A percentile compares a stretch with the other conserved stretches of the same genome.
phyloP scores from a whole-genome alignment of 2,113 vertebrate species.

The Gulo gulo region DNA sequence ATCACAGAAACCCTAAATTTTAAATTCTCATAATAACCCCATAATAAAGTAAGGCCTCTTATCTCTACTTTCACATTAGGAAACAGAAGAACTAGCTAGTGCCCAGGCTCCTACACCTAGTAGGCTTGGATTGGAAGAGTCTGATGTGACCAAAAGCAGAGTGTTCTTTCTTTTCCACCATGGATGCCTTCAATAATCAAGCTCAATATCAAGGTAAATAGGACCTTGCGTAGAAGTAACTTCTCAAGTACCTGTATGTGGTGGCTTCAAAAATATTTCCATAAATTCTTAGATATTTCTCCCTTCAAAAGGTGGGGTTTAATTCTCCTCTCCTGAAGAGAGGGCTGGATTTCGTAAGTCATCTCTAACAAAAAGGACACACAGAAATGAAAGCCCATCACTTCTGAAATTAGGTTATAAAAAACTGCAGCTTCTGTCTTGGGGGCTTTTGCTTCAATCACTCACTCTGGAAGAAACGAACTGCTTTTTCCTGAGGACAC shows the following conservation, averaged over 20 bases:
- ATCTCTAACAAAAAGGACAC: not conserved
- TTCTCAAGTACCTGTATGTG: not conserved
- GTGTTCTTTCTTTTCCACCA: not conserved
- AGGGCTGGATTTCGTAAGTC: not conserved
- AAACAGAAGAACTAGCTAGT: not conserved
- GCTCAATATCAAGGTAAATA: not conserved
- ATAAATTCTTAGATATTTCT: not conserved
- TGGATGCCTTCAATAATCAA: not conserved
- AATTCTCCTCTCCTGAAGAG: not conserved
- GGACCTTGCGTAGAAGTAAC: not conserved
- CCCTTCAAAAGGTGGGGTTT: not conserved
- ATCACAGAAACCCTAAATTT: not conserved
- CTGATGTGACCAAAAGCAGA: not conserved
- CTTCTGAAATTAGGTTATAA: not conserved
- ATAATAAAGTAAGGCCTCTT: not conserved
- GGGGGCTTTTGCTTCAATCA: not conserved
- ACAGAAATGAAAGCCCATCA: not conserved
- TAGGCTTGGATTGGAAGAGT: not conserved
- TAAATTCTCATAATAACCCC: not conserved
- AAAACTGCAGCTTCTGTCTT: not conserved
- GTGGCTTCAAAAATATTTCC: not conserved
- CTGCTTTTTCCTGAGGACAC: not conserved
- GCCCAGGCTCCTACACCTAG: not conserved
- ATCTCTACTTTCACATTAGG: not conserved
- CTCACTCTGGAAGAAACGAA: not conserved